Evolutionary conservation across 2,888 invertebrate species (phyloP).

Genomic region (Archips crataeganus): DNA sequence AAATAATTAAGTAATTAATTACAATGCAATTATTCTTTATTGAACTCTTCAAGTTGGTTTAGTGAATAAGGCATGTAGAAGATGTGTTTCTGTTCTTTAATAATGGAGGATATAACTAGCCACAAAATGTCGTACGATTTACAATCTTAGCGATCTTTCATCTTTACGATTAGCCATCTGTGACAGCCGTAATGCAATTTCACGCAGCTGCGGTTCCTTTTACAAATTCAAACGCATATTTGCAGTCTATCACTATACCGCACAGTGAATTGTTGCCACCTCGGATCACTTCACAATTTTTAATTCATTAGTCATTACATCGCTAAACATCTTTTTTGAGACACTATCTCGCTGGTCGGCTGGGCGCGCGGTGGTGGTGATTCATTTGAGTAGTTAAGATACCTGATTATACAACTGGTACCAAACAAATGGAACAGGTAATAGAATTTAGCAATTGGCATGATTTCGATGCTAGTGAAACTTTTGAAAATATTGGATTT

Average conservation of each 20-base stretch:
- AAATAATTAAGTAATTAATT: too few species aligned
- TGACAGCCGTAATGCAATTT: constrained; percentile 15
- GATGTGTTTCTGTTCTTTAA: constrained; percentile 9
- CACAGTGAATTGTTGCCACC: background rate
- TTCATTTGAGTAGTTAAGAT: too few species aligned
- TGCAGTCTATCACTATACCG: background rate
- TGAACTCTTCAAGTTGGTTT: too few species aligned
- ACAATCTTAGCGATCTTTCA: background rate
- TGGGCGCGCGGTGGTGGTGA: background rate
- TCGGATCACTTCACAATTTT: background rate
- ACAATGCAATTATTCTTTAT: too few species aligned
- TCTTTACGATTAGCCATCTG: background rate
- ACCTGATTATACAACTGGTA: background rate
- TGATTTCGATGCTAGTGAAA: too few species aligned
- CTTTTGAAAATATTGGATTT: too few species aligned
- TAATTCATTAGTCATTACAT: background rate
- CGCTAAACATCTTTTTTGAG: background rate
- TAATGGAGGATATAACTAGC: background rate
- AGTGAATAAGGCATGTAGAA: background rate
- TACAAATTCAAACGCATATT: background rate
- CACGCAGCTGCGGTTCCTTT: constrained; percentile 27
- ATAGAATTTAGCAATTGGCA: too few species aligned
- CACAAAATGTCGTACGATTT: constrained; percentile 1
- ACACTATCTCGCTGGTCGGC: background rate
- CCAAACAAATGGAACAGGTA: background rate